phyloP scores from a whole-genome alignment of 2,113 vertebrate species.

The Hypanus sabinus region DNA sequence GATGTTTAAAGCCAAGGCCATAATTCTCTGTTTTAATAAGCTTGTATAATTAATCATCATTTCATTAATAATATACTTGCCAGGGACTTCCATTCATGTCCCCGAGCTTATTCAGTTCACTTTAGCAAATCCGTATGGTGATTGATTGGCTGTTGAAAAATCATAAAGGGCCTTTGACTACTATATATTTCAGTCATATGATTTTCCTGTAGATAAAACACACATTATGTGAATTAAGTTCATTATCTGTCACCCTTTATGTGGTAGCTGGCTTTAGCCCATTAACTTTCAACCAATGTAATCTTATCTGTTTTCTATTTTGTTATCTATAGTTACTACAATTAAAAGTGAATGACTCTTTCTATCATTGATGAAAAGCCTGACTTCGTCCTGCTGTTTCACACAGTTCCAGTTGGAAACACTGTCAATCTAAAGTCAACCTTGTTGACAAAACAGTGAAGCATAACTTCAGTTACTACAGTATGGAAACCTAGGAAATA shows the following conservation, averaged over 20 bases:
- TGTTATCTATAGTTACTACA: neutral
- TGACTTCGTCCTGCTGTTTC: neutral
- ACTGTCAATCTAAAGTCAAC: conserved; percentile 14
- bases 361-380: conserved; percentile 23
- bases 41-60: conserved; percentile 74
- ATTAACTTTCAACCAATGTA: conserved; percentile 19
- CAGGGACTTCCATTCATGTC: conserved; percentile 68
- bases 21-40: conserved; percentile 77
- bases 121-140: conserved; percentile 50
- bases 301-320: conserved; percentile 10
- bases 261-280: neutral
- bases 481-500: neutral
- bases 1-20: conserved; percentile 65
- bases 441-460: conserved; percentile 31
- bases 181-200: neutral
- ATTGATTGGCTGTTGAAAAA: conserved; percentile 44
- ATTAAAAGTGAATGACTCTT: conserved; percentile 7
- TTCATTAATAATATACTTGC: conserved; percentile 72
- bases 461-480: neutral
- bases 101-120: conserved; percentile 58
- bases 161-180: neutral
- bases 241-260: neutral
- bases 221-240: neutral
- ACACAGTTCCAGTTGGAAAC: conserved; percentile 5
- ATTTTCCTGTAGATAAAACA: neutral